Evolutionary conservation across 1,140 invertebrate genomes (phyloP), one percentile per base, ranked within the genome.

Genomic region (Linepithema humile): DNA sequence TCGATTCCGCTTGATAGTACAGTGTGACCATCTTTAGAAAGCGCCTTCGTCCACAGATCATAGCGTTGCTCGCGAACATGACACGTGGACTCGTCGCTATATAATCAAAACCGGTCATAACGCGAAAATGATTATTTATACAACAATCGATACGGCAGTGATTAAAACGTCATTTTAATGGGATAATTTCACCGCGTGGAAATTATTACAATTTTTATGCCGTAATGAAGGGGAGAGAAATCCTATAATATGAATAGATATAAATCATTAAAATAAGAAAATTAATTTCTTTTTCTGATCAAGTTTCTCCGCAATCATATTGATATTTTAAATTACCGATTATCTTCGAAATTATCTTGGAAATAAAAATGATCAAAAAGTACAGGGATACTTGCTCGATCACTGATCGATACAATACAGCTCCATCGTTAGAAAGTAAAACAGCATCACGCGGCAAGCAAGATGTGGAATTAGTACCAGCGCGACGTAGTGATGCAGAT

Each of bases 341-440:
- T 55, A n/a, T 3, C 67, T 32, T 53, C 72, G 35, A n/a, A 17
- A 53, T 4, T n/a, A 53, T n/a, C 17, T 20, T 53, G 15, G 20
- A 75, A 50, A 15, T 1, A 65, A 35, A 65, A 20, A 60, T 7
- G 12, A 48, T 38, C 5, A 17, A 1, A 32, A 38, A 35, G 35
- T 32, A 59, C 15, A 20, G 23, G 7, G 35, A 45, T 48, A 75
- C 29, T 7, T 12, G 9, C n/a, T 43, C 43, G 59, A 29, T 65
- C 59, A 35, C 17, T 50, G 55, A 32, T 73, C 73, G 73, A 45
- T 35, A 65, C 32, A 75, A 20, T 23, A 38, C 62, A 62, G n/a
- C n/a, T 45, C 0, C 40, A 48, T 64, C 60, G 73, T 77, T 77
- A 77, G 73, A 77, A 77, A 77, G 73, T 77, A 77, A 77, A 77